Conservation (phyloP, 2,888 invertebrate species). For the Brachycybe producta region DNA sequence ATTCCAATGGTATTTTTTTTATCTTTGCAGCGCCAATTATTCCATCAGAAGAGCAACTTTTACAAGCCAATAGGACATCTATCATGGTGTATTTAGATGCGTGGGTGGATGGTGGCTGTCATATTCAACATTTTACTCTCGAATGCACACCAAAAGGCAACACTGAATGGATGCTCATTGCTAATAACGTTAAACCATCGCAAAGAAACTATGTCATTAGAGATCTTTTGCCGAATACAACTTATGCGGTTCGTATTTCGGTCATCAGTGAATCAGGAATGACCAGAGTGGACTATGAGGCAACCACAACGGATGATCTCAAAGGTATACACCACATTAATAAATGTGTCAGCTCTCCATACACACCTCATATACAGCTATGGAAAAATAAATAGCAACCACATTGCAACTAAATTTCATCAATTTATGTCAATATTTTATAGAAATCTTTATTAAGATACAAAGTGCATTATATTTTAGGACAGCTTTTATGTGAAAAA, state of each 20-base stretch:
- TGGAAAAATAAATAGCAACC: no score
- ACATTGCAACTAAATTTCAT: no score
- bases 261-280: constrained; percentile 14
- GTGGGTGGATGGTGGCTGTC: constrained; percentile 14
- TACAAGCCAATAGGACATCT: constrained; percentile 2
- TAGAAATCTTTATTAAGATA: no score
- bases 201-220: constrained; percentile 2
- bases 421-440: no score
- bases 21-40: constrained; percentile 14
- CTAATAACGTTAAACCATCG: not conserved
- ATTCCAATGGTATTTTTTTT: not conserved
- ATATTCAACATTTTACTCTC: constrained; percentile 9
- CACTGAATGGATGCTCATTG: constrained; percentile 12
- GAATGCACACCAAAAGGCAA: constrained; percentile 7
- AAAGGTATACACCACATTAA: constrained; percentile 3
- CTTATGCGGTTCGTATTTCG: constrained; percentile 10
- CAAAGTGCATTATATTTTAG: no score
- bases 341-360: not conserved
- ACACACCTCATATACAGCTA: no score
- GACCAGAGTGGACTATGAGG: constrained; percentile 11
- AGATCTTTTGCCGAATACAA: constrained; percentile 5
- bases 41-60: constrained; percentile 11
- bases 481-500: no score
- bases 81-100: constrained; percentile 10
- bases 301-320: not conserved